These are phyloP conservation scores for Callopanchax toddi DNA, from an alignment of 2,113 vertebrate species.

Conservation along the genomic window DNA sequence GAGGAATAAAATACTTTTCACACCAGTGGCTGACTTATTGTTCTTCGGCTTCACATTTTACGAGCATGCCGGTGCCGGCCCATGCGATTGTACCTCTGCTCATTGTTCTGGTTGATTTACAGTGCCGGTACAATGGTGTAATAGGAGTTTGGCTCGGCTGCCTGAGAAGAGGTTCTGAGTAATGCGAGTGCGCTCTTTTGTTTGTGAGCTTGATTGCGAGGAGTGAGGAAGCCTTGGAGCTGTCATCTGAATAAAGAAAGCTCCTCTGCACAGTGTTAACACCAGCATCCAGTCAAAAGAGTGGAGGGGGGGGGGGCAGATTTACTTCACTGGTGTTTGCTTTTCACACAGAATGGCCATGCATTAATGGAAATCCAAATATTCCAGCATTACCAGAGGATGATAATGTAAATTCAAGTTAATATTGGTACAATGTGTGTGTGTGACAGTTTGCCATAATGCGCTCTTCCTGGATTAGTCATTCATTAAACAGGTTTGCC, in stretches of 20 bases:
- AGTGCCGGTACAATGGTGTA: slow-evolving; percentile 70
- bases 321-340: slow-evolving; percentile 78
- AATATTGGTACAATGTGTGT: slow-evolving; percentile 81
- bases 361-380: slow-evolving; percentile 83
- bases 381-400: slow-evolving; percentile 83
- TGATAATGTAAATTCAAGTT: slow-evolving; percentile 87
- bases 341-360: slow-evolving; percentile 70
- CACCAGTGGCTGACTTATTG: slow-evolving; percentile 59
- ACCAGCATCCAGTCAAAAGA: slow-evolving; percentile 71
- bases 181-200: slow-evolving; percentile 75
- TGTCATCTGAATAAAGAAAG: slow-evolving; percentile 78
- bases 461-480: slow-evolving; percentile 80
- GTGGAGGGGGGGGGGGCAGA: slow-evolving; percentile 61
- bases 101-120: slow-evolving; percentile 80
- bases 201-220: slow-evolving; percentile 76
- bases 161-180: slow-evolving; percentile 71
- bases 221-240: slow-evolving; percentile 70
- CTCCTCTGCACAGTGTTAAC: slow-evolving; percentile 66
- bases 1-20: slow-evolving; percentile 55
- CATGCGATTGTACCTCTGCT: slow-evolving; percentile 61
- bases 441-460: slow-evolving; percentile 85
- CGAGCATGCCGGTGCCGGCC: slow-evolving; percentile 61
- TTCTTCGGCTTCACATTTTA: slow-evolving; percentile 68
- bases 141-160: slow-evolving; percentile 74
- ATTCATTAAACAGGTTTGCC: slow-evolving; percentile 84